These are phyloP conservation scores for Scaptomyza flava DNA, from an alignment of 2,888 invertebrate species.

Conservation along the genomic window DNA sequence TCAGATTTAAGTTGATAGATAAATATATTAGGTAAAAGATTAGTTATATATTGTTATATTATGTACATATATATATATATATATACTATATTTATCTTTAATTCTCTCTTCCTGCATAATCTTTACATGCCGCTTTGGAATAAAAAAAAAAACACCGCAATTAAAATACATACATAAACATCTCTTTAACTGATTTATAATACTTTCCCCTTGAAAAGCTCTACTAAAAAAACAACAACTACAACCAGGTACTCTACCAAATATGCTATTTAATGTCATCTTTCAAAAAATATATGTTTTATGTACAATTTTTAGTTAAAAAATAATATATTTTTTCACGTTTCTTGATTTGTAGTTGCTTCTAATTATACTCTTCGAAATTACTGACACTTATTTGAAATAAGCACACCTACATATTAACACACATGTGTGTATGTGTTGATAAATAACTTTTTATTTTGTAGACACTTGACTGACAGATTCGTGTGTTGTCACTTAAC, in stretches of 20 bases:
- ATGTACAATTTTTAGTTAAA: conserved; percentile 13
- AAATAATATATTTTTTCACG: background rate
- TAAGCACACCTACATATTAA: background rate
- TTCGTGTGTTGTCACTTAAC: conserved; percentile 30
- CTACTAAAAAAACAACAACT: conserved; percentile 84
- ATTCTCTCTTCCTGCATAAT: conserved; percentile 42
- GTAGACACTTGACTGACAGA: conserved; percentile 36
- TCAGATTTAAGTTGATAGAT: conserved; percentile 9
- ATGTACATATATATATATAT: conserved; percentile 4
- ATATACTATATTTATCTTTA: conserved; percentile 39
- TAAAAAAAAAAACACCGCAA: conserved; percentile 42
- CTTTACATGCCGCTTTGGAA: conserved; percentile 62
- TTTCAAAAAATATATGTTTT: conserved; percentile 4
- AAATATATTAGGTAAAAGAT: conserved; percentile 8
- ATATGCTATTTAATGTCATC: conserved; percentile 18
- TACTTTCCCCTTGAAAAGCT: conserved; percentile 68
- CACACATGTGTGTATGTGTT: conserved; percentile 2
- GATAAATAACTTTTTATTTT: conserved; percentile 16
- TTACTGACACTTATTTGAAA: conserved; percentile 24
- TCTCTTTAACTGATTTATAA: conserved; percentile 34
- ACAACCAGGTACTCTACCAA: conserved; percentile 80
- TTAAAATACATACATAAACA: conserved; percentile 47
- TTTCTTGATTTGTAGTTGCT: conserved; percentile 19
- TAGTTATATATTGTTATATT: conserved; percentile 10
- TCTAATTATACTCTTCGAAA: background rate